Evolutionary conservation across 2,797 vertebrate species (phyloP), one percentile per base, ranked within the genome.

Genomic region (Chaetophractus vellerosus): DNA sequence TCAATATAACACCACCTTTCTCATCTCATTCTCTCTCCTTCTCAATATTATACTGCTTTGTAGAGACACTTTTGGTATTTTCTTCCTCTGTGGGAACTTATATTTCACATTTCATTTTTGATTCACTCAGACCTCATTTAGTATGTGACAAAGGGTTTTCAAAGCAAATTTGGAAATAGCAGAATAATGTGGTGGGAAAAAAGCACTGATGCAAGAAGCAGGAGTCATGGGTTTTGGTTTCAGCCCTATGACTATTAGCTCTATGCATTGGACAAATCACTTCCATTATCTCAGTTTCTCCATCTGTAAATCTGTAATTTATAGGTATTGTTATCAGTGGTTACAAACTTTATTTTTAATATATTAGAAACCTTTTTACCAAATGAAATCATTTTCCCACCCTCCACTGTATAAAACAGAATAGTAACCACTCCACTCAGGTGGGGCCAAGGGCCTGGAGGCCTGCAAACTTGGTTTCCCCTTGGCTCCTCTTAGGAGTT

Each of bases 71-170:
- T 85, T 94, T 92, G 79, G 75, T 90, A 76, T 85, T 18, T 89
- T 92, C 93, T 93, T 93, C 63, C 78, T 94, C 69, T 96, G 90
- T 95, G 63, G 85, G 91, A 85, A 86, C 75, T 78, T 93, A 24
- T 19, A 63, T 96, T 95, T 97, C 91, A 55, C 52, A 55, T 55
- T 55, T 55, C 52, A 55, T 93, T 95, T 96, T 95, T 87, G 63
- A 87, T 95, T 92, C 95, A 94, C 24, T 78, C 48, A 75, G 69
- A 31, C 71, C 95, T 93, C 96, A 92, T 96, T 95, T 94, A 95
- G 93, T 93, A 90, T 61, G 68, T 91, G 94, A 78, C 97, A 94
- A 57, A 69, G 93, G 88, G 64, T 92, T 96, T 95, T 90, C 78
- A 90, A 93, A 92, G 92, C 92, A 80, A 19, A 95, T 95, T 96